phyloP scores from a whole-genome alignment of 2,113 vertebrate genomes.

The Mormyrus iriodes region DNA sequence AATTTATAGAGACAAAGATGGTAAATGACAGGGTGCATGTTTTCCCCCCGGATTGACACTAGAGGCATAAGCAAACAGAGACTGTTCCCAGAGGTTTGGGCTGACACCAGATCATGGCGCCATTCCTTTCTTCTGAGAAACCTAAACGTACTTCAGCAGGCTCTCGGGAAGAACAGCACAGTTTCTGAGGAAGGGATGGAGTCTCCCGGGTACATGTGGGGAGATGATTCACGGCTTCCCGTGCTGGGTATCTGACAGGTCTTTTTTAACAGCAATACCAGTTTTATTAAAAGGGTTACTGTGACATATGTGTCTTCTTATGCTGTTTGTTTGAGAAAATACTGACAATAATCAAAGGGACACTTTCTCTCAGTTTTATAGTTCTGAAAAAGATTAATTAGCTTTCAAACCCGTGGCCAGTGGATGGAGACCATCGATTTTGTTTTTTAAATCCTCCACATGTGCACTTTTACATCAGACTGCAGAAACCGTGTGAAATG shows the following conservation, averaged over 20 bases:
- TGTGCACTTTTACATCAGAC: not conserved
- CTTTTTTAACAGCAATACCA: slow-evolving; percentile 10
- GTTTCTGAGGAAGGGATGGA: slow-evolving; percentile 72
- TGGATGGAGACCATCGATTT: not conserved
- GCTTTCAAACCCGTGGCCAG: not conserved
- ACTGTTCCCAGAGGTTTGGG: slow-evolving; percentile 76
- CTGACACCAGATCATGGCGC: slow-evolving; percentile 79
- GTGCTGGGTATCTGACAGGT: slow-evolving; percentile 47
- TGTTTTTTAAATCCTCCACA: not conserved
- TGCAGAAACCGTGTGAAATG: not conserved
- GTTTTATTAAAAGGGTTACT: not conserved
- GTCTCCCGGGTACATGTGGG: slow-evolving; percentile 66
- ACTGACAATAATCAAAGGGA: not conserved
- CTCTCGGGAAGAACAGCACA: slow-evolving; percentile 79
- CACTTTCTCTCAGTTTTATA: not conserved
- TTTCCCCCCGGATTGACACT: slow-evolving; percentile 63
- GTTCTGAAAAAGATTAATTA: not conserved
- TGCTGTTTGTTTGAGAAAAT: not conserved
- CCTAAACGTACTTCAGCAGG: slow-evolving; percentile 72
- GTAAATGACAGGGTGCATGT: slow-evolving; percentile 81
- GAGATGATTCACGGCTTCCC: slow-evolving; percentile 73
- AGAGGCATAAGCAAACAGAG: slow-evolving; percentile 64
- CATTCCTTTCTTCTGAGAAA: slow-evolving; percentile 68
- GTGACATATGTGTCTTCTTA: not conserved
- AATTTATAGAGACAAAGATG: slow-evolving; percentile 75